A percentile compares a stretch with the other conserved stretches of the same genome.
phyloP scores from a whole-genome alignment of 2,888 invertebrate species.

The Andrena fulva region DNA sequence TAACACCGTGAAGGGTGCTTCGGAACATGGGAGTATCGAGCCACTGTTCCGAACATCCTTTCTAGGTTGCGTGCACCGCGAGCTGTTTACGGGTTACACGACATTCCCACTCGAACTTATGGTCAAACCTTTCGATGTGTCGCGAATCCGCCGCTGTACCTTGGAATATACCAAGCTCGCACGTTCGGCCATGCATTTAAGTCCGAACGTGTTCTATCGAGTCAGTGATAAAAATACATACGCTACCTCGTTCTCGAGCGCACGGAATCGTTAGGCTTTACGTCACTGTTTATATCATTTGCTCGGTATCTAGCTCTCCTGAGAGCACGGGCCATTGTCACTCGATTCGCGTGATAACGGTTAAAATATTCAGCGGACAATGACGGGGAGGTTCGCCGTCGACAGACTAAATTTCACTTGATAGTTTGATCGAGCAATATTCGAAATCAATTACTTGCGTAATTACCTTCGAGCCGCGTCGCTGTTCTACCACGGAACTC shows the following conservation, averaged over 20 bases:
- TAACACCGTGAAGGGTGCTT: background rate
- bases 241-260: background rate
- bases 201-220: background rate
- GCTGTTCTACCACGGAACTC: background rate
- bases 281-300: background rate
- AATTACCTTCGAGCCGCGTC: background rate
- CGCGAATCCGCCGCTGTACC: background rate
- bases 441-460: background rate
- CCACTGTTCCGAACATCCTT: slow-evolving; percentile 16
- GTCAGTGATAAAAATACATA: background rate
- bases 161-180: background rate
- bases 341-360: background rate
- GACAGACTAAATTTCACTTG: background rate
- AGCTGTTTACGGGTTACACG: slow-evolving; percentile 13
- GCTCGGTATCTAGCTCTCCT: background rate
- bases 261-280: slow-evolving; percentile 13
- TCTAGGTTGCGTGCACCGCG: slow-evolving; percentile 8
- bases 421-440: background rate
- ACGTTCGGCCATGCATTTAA: background rate
- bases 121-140: background rate
- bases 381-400: background rate
- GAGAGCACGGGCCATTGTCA: background rate
- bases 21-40: background rate
- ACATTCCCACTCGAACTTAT: background rate
- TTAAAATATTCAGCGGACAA: background rate